These are phyloP conservation scores for Agapornis roseicollis DNA, from an alignment of 2,113 vertebrate species.

Conservation along the genomic window DNA sequence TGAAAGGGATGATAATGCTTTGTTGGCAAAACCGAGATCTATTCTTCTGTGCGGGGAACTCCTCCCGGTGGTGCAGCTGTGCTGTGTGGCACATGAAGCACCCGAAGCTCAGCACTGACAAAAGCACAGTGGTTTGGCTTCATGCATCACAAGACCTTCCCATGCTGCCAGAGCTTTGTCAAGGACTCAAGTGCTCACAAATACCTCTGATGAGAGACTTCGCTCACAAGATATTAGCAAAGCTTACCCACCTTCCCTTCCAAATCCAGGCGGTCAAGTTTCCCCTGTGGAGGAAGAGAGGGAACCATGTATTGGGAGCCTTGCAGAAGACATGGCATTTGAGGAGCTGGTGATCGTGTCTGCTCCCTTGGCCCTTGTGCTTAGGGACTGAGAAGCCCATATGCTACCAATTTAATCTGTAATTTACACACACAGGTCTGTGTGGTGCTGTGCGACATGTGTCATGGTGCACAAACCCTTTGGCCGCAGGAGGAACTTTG, in stretches of 20 bases:
- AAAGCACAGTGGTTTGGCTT: rapidly evolving
- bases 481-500: rapidly evolving
- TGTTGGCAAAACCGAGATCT: neutral
- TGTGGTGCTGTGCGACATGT: neutral
- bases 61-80: neutral
- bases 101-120: no score
- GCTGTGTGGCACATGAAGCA: rapidly evolving
- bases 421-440: neutral
- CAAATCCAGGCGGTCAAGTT: neutral
- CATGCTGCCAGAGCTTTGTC: neutral
- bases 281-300: neutral
- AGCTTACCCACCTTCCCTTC: neutral
- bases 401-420: neutral
- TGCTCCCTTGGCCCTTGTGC: neutral
- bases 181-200: neutral
- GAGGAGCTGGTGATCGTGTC: neutral
- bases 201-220: neutral
- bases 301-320: neutral
- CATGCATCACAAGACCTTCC: rapidly evolving
- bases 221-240: neutral
- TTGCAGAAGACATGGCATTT: neutral
- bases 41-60: neutral
- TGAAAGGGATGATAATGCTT: neutral
- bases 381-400: neutral
- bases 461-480: no score